Evolutionary conservation across 2,113 vertebrate species (phyloP).

Genomic region (Eolophus roseicapilla): DNA sequence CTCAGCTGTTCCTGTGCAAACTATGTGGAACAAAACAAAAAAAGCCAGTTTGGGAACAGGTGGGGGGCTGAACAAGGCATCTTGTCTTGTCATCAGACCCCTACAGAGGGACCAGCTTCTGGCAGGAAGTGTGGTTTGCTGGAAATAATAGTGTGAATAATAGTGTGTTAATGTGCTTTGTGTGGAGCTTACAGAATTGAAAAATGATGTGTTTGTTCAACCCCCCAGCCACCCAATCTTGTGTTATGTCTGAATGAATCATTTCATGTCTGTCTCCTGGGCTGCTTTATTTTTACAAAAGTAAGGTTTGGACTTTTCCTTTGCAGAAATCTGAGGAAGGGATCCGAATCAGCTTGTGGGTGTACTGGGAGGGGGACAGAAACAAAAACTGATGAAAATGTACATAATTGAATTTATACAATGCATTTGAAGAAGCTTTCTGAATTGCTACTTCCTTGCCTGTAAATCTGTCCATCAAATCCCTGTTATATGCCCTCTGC

Average conservation of each 20-base stretch:
- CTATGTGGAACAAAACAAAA: background rate
- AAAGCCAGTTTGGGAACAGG: background rate
- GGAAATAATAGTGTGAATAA: background rate
- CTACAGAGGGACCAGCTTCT: background rate
- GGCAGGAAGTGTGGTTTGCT: background rate
- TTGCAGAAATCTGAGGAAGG: background rate
- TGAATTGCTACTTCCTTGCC: background rate
- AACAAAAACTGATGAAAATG: background rate
- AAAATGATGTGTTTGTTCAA: background rate
- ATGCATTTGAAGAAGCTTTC: background rate
- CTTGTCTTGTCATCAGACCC: background rate
- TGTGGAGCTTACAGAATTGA: background rate
- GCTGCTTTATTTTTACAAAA: background rate
- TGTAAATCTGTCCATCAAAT: background rate
- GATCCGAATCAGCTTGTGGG: background rate
- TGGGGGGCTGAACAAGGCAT: background rate
- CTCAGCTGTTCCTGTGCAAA: background rate
- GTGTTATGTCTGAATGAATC: background rate
- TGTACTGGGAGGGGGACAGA: background rate
- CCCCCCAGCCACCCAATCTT: background rate
- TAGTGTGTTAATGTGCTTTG: background rate
- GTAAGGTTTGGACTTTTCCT: background rate
- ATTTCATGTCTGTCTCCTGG: background rate
- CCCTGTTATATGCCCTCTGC: background rate
- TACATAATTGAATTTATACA: background rate